These are phyloP conservation scores for Mythimna ferrago DNA, from an alignment of 2,888 invertebrate genomes.

Conservation along the genomic window DNA sequence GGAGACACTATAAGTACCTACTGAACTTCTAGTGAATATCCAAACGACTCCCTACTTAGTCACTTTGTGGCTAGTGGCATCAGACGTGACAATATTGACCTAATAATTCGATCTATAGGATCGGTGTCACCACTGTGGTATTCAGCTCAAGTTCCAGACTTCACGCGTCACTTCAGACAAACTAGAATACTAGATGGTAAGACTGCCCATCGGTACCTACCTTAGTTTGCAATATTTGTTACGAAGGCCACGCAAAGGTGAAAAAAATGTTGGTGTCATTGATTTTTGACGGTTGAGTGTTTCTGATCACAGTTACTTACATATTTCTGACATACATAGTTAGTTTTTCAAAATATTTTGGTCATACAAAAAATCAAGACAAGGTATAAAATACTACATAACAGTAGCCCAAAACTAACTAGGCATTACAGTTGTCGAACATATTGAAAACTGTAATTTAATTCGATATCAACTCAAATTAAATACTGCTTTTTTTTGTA, in stretches of 20 bases:
- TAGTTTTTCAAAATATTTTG: neutral
- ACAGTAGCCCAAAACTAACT: neutral
- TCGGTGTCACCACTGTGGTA: conserved; percentile 49
- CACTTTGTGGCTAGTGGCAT: neutral
- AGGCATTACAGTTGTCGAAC: neutral
- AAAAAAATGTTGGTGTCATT: conserved; percentile 8
- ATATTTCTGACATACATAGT: neutral
- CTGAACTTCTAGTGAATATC: neutral
- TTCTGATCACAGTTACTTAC: conserved; percentile 2
- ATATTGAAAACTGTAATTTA: neutral
- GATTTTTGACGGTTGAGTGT: conserved; percentile 16
- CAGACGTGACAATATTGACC: conserved; percentile 44
- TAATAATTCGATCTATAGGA: conserved; percentile 41
- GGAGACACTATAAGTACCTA: neutral
- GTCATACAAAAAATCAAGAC: neutral
- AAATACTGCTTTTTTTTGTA: too few species aligned
- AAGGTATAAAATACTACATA: neutral
- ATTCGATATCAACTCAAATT: neutral
- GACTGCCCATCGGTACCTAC: conserved; percentile 37
- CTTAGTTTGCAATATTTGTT: conserved; percentile 11
- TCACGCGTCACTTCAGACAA: conserved; percentile 41
- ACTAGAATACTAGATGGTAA: conserved; percentile 32
- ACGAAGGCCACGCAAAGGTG: conserved; percentile 23
- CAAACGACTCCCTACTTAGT: neutral
- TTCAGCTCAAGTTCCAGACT: conserved; percentile 43